Evolutionary conservation across 2,888 invertebrate genomes (phyloP).

Genomic region (Nasonovia ribisnigri): DNA sequence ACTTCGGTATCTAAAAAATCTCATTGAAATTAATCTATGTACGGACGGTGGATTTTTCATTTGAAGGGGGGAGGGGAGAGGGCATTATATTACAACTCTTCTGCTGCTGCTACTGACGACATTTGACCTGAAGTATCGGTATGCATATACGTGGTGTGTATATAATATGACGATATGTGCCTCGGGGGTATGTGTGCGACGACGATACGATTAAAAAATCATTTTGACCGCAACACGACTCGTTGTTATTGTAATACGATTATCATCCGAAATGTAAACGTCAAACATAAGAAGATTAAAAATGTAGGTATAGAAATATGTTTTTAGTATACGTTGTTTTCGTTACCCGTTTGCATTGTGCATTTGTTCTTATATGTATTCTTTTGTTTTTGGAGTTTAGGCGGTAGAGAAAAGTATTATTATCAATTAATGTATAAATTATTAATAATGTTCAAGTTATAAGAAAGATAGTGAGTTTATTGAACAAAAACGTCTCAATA

Average conservation of each 20-base stretch:
- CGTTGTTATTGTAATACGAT: neutral
- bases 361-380: neutral
- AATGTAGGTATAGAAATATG: neutral
- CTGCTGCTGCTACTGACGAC: neutral
- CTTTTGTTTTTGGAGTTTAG: neutral
- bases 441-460: neutral
- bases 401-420: neutral
- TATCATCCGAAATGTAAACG: neutral
- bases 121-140: neutral
- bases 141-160: neutral
- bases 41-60: neutral
- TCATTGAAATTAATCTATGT: neutral
- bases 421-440: neutral
- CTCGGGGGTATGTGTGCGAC: neutral
- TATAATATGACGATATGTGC: neutral
- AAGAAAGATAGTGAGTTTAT: neutral
- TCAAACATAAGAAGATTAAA: neutral
- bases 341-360: too few species aligned
- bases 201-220: constrained; percentile 1
- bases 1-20: neutral
- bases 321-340: neutral
- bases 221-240: neutral
- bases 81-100: neutral
- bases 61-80: neutral
- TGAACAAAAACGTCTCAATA: neutral